These are phyloP conservation scores for Heliconius ismenius DNA, from an alignment of 2,888 invertebrate genomes.

Conservation along the genomic window DNA sequence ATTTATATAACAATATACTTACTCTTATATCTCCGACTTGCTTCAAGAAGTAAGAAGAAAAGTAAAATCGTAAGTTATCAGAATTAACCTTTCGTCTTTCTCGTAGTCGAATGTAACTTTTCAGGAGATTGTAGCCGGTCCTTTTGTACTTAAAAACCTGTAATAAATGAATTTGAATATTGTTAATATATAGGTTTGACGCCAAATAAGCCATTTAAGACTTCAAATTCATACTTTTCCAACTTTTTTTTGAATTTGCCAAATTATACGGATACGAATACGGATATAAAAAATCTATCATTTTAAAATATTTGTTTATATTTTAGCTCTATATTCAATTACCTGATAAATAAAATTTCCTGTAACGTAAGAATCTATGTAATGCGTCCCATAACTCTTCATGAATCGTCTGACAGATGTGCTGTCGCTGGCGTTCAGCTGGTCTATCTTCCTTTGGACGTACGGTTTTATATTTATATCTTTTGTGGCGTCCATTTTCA, in stretches of 20 bases:
- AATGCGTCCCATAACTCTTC: constrained; percentile 92
- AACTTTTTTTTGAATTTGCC: no score
- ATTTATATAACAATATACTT: constrained; percentile 41
- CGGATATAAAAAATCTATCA: no score
- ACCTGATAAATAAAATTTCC: constrained; percentile 95
- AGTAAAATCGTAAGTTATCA: constrained; percentile 69
- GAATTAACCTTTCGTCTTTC: constrained; percentile 52
- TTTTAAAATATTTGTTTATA: no score
- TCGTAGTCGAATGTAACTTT: constrained; percentile 58
- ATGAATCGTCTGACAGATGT: constrained; percentile 89
- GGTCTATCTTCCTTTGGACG: constrained; percentile 84
- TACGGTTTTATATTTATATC: constrained; percentile 84
- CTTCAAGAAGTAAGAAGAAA: constrained; percentile 72
- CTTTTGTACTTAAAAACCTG: constrained; percentile 76
- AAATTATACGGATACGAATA: no score
- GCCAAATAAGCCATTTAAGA: no score
- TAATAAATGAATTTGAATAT: constrained; percentile 26
- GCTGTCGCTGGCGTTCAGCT: constrained; percentile 85
- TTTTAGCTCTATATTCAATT: constrained; percentile 24
- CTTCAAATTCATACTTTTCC: no score
- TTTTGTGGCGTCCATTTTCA: constrained; percentile 83
- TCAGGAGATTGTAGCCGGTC: constrained; percentile 64
- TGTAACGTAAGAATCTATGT: constrained; percentile 91
- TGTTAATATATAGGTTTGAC: neutral
- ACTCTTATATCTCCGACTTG: constrained; percentile 75